phyloP scores from a whole-genome alignment of 2,113 vertebrate species.

The Hiodon tergisus region DNA sequence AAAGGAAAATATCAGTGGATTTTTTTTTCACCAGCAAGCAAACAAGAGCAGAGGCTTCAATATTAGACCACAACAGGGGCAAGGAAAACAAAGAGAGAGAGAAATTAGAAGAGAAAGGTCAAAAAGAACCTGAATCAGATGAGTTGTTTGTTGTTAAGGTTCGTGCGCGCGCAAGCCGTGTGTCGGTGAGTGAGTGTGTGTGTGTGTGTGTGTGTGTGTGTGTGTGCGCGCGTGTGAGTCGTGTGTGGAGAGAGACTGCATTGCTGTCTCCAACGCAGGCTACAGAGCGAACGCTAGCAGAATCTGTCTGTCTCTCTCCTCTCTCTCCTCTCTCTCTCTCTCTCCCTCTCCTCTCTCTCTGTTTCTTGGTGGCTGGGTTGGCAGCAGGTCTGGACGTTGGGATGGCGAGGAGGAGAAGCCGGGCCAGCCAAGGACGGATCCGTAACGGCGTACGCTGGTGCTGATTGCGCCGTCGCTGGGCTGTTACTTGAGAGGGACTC shows the following conservation, averaged over 20 bases:
- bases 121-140: slow-evolving; percentile 21
- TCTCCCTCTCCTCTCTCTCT: slow-evolving; percentile 20
- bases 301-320: slow-evolving; percentile 19
- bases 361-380: slow-evolving; percentile 5
- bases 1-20: slow-evolving; percentile 18
- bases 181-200: slow-evolving; percentile 20
- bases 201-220: slow-evolving; percentile 18
- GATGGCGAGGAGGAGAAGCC: slow-evolving; percentile 17
- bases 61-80: slow-evolving; percentile 24
- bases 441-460: slow-evolving; percentile 14
- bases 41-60: slow-evolving; percentile 24
- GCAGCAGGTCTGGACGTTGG: slow-evolving; percentile 27
- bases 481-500: slow-evolving; percentile 23
- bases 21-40: slow-evolving; percentile 15
- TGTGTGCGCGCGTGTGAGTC: slow-evolving; percentile 21
- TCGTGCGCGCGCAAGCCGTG: slow-evolving; percentile 21
- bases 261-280: slow-evolving; percentile 30
- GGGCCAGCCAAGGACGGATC: slow-evolving; percentile 16
- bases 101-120: slow-evolving; percentile 12
- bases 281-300: slow-evolving; percentile 15
- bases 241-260: slow-evolving; percentile 35
- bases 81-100: slow-evolving; percentile 21
- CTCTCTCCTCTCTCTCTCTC: slow-evolving; percentile 7
- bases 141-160: slow-evolving; percentile 27
- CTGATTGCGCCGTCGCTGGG: slow-evolving; percentile 22